Percentiles rank a stretch among this genome's conserved stretches.
phyloP scores from a whole-genome alignment of 2,888 invertebrate species.

The Anarsia innoxiella region DNA sequence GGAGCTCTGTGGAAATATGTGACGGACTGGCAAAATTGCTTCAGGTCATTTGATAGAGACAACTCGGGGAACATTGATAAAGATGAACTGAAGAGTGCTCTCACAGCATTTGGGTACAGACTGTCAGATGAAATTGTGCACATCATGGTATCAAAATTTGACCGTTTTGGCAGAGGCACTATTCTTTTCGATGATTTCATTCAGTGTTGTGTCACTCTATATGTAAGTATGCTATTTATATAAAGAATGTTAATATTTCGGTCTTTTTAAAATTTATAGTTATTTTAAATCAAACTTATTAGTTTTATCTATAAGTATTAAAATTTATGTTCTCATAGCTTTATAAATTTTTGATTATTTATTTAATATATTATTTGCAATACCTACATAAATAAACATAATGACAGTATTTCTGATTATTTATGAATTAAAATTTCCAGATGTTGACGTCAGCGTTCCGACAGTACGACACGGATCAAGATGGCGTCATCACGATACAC shows the following conservation, averaged over 20 bases:
- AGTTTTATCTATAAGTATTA: no score
- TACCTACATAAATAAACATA: no score
- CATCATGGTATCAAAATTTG: constrained; percentile 92
- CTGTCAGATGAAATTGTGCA: constrained; percentile 88
- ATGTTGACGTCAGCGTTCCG: constrained; percentile 92
- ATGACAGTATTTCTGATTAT: neutral
- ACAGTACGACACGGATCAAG: constrained; percentile 91
- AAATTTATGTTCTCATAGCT: no score
- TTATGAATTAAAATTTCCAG: constrained; percentile 73
- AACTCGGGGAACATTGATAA: constrained; percentile 94
- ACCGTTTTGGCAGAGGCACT: constrained; percentile 91
- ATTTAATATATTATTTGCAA: no score
- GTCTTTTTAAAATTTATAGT: no score
- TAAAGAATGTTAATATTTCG: no score
- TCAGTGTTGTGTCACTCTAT: constrained; percentile 94
- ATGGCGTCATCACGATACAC: constrained; percentile 95
- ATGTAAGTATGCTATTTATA: constrained; percentile 92
- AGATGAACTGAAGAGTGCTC: constrained; percentile 90
- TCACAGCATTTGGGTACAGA: constrained; percentile 92
- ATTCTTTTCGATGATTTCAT: constrained; percentile 99
- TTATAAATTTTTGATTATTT: no score
- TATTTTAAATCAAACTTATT: no score
- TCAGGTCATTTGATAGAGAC: constrained; percentile 94
- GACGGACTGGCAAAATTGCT: constrained; percentile 98
- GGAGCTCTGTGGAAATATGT: constrained; percentile 98